Conservation (phyloP, 2,888 invertebrate species). For the Nudaria mundana region DNA sequence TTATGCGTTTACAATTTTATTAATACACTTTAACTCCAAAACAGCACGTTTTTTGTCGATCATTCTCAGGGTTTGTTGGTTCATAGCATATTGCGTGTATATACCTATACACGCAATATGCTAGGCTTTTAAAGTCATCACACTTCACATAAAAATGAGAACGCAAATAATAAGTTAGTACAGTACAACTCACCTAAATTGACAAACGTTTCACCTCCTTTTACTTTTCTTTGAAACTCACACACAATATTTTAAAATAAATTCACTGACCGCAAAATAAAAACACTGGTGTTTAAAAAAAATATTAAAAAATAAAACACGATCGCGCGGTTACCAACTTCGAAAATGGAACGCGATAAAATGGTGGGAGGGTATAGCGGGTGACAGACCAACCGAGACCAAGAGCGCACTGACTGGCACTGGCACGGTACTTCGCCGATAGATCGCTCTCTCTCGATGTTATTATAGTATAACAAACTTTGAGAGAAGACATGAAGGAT, state of each 20-base stretch:
- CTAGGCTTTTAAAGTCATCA: not conserved
- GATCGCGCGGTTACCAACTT: slow-evolving; percentile 50
- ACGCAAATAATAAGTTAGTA: slow-evolving; percentile 38
- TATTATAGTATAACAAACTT: slow-evolving; percentile 42
- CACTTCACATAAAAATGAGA: slow-evolving; percentile 29
- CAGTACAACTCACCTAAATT: slow-evolving; percentile 62
- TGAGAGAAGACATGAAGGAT: slow-evolving; percentile 40
- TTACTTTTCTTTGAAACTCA: slow-evolving; percentile 54
- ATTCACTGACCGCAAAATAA: slow-evolving; percentile 16
- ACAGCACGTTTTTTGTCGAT: no score
- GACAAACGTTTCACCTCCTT: slow-evolving; percentile 64
- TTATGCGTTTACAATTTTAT: no score
- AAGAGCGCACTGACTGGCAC: slow-evolving; percentile 47
- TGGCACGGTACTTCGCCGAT: slow-evolving; percentile 32
- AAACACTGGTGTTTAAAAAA: slow-evolving; percentile 12
- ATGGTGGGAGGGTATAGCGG: slow-evolving; percentile 36
- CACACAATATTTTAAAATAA: slow-evolving; percentile 13
- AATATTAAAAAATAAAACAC: slow-evolving; percentile 15
- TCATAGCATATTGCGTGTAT: no score
- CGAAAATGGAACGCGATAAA: slow-evolving; percentile 46
- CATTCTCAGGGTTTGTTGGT: no score
- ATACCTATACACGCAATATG: no score
- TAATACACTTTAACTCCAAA: no score
- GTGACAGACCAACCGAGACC: slow-evolving; percentile 43
- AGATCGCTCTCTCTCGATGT: slow-evolving; percentile 64